Base-by-base conservation (phyloP, 2,888 invertebrate genomes). In the Chrysomela aeneicollis region DNA sequence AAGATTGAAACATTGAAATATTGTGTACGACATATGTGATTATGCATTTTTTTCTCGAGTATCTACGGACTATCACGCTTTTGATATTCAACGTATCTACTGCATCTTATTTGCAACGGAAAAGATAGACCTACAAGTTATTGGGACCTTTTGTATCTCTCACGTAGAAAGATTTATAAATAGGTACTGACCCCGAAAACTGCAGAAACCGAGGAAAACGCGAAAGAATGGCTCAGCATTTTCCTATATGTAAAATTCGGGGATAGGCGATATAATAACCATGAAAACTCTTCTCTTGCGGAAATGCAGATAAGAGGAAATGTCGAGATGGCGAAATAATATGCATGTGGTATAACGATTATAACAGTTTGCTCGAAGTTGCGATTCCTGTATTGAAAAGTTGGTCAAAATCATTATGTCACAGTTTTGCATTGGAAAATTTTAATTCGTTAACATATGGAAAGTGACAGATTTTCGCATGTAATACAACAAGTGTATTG, bases 191-290 rank as follows among this genome's bases (percentile, higher is more conserved):
- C 32, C 8, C n/a, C 9, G 21, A 10, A 35, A 15, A 2, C 15
- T 42, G 42, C 15, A 4, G 42, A 42, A 42, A 10, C 42, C 15
- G 2, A 42, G 42, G 55, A 37, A 55, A 55, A 55, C 37, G 19
- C 17, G 55, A 42, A 42, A 42, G 22, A 55, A 42, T 35, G 37
- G 19, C 55, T 55, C 55, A 55, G 55, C 55, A 55, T 19, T 42
- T 42, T 37, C 19, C 37, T 37, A n/a, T n/a, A n/a, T 26, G 26
- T 17, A 15, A 37, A 55, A 42, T 55, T 55, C 21, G 18, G 37
- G 55, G 22, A 55, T 42, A 42, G 42, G 19, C 22, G 42, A 37
- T 55, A 42, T 42, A 15, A 42, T 42, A 42, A 15, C 42, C 42
- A 15, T 18, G 19, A 50, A 19, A 42, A n/a, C n/a, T 52, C 60